Percentiles rank a stretch among this genome's conserved stretches.
phyloP scores from a whole-genome alignment of 2,113 vertebrate species.

The Ranitomeya imitator region DNA sequence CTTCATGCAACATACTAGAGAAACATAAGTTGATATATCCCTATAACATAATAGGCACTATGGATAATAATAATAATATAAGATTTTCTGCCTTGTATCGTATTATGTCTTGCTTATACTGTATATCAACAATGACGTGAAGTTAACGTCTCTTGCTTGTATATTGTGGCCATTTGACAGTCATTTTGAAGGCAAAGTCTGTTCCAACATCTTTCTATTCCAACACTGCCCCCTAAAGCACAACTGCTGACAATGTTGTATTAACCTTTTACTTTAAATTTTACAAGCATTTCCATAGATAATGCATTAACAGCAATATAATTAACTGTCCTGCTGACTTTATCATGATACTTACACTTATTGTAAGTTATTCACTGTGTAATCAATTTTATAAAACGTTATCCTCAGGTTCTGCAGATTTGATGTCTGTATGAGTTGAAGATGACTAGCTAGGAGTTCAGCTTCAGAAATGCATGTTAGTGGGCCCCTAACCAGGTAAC shows the following conservation, averaged over 20 bases:
- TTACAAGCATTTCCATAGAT: not conserved
- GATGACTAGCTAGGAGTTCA: too few species aligned
- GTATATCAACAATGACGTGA: too few species aligned
- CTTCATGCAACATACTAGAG: too few species aligned
- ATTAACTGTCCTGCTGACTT: not conserved
- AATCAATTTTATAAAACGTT: not conserved
- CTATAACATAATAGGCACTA: too few species aligned
- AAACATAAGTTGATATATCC: too few species aligned
- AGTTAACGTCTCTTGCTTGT: not conserved
- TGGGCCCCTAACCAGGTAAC: too few species aligned
- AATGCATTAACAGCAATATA: not conserved
- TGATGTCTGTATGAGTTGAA: not conserved
- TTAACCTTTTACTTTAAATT: not conserved
- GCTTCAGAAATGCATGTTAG: too few species aligned
- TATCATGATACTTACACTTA: not conserved
- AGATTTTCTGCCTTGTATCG: too few species aligned
- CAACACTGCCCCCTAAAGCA: conserved; percentile 24
- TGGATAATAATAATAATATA: too few species aligned
- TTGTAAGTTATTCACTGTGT: too few species aligned
- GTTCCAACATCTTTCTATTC: not conserved
- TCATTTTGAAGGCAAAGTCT: not conserved
- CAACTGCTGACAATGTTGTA: not conserved
- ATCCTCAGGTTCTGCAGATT: not conserved
- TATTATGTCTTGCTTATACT: too few species aligned
- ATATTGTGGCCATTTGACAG: not conserved